A percentile compares a stretch with the other conserved stretches of the same genome.
Conservation (phyloP, 2,797 vertebrate genomes). For the Ctenopoma kingsleyae region DNA sequence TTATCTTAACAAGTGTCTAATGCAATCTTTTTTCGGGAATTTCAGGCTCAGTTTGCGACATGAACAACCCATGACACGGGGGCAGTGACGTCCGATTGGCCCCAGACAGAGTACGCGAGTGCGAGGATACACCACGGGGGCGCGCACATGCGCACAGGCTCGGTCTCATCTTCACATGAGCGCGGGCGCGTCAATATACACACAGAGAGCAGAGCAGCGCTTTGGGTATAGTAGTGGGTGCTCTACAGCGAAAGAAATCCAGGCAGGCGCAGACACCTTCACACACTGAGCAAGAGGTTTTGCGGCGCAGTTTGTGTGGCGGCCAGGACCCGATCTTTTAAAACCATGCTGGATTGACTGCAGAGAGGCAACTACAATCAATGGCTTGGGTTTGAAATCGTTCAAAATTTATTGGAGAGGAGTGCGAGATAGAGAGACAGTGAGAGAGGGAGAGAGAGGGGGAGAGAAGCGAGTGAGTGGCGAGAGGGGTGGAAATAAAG, state of each 20-base stretch:
- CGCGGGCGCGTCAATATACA: slow-evolving; percentile 80
- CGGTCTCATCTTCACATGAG: slow-evolving; percentile 73
- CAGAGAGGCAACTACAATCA: slow-evolving; percentile 84
- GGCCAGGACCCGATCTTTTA: slow-evolving; percentile 73
- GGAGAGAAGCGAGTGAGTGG: slow-evolving; percentile 71
- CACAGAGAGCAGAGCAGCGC: slow-evolving; percentile 73
- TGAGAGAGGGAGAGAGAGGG: slow-evolving; percentile 66
- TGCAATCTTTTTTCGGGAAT: slow-evolving; percentile 76
- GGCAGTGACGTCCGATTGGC: slow-evolving; percentile 77
- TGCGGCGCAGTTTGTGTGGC: slow-evolving; percentile 64
- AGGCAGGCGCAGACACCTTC: slow-evolving; percentile 76
- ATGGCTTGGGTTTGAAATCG: slow-evolving; percentile 90
- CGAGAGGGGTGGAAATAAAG: slow-evolving; percentile 82
- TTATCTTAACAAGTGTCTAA: slow-evolving; percentile 76
- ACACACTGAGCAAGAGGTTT: slow-evolving; percentile 66
- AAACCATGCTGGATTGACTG: slow-evolving; percentile 88
- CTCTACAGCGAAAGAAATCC: slow-evolving; percentile 71
- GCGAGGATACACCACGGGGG: slow-evolving; percentile 64
- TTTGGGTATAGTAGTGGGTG: slow-evolving; percentile 75
- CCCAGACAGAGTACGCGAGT: slow-evolving; percentile 68
- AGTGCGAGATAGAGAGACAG: slow-evolving; percentile 79
- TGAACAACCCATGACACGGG: slow-evolving; percentile 64
- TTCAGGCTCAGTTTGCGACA: slow-evolving; percentile 63
- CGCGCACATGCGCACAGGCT: slow-evolving; percentile 81
- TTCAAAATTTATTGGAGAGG: slow-evolving; percentile 88